phyloP scores from a whole-genome alignment of 2,888 invertebrate genomes.

The Chirona hameri region DNA sequence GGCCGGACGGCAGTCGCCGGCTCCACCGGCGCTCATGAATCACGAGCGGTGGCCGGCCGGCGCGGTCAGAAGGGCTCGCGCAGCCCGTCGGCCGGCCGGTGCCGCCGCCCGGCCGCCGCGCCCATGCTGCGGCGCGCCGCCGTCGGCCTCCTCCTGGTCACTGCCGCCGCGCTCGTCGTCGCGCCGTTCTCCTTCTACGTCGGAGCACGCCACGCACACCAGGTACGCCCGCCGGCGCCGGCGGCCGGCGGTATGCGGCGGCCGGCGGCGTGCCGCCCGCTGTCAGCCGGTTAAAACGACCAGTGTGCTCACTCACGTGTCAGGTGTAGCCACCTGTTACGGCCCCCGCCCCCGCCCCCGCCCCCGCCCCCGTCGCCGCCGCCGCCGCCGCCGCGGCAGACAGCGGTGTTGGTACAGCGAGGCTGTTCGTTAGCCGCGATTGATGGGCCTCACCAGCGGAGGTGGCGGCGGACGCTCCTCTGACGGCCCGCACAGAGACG shows the following conservation, averaged over 20 bases:
- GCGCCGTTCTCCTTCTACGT: not conserved
- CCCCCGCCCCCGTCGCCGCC: too few species aligned
- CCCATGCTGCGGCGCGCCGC: not conserved
- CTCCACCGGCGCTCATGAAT: not conserved
- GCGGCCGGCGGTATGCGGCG: not conserved
- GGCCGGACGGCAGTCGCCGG: not conserved
- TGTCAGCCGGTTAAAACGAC: too few species aligned
- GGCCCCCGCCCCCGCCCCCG: too few species aligned
- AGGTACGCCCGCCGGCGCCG: not conserved
- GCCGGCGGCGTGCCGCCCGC: not conserved
- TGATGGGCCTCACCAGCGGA: too few species aligned
- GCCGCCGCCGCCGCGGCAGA: too few species aligned
- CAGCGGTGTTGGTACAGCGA: too few species aligned
- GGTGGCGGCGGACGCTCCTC: too few species aligned
- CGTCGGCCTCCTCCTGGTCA: not conserved
- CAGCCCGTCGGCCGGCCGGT: not conserved
- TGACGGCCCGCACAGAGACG: too few species aligned
- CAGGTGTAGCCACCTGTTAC: too few species aligned
- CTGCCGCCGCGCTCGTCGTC: constrained; percentile 6
- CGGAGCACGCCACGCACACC: not conserved
- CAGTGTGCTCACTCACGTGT: too few species aligned
- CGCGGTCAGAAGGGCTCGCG: not conserved
- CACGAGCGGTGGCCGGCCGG: constrained; percentile 6
- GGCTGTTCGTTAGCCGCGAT: too few species aligned
- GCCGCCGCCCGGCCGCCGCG: not conserved